These are phyloP conservation scores for Conchocele bisecta DNA, from an alignment of 2,888 invertebrate genomes.

Conservation along the genomic window DNA sequence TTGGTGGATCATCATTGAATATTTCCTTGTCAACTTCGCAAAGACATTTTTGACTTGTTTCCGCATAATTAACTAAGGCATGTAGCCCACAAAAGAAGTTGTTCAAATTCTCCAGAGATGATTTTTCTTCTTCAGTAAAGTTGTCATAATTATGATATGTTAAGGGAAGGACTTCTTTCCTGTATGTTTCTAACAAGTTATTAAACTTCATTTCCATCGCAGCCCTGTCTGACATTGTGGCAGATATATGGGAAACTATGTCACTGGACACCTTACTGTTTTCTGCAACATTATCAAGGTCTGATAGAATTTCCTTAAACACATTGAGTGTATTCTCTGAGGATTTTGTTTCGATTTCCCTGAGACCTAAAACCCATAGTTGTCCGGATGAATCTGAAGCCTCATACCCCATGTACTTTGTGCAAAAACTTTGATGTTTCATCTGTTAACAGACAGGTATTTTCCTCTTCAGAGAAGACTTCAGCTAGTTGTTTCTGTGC, in stretches of 20 bases:
- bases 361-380: slow-evolving; percentile 32
- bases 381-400: slow-evolving; percentile 33
- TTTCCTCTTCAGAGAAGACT: slow-evolving; percentile 35
- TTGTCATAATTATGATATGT: slow-evolving; percentile 16
- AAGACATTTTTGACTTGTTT: slow-evolving; percentile 22
- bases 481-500: slow-evolving; percentile 41
- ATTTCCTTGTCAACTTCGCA: slow-evolving; percentile 18
- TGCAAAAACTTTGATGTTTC: slow-evolving; percentile 38
- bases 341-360: slow-evolving; percentile 40
- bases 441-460: slow-evolving; percentile 34
- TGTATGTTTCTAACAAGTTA: slow-evolving; percentile 12
- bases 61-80: slow-evolving; percentile 36
- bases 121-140: slow-evolving; percentile 31
- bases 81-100: slow-evolving; percentile 46
- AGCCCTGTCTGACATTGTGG: slow-evolving; percentile 45
- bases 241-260: slow-evolving; percentile 30
- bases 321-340: slow-evolving; percentile 22
- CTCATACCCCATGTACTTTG: slow-evolving; percentile 37
- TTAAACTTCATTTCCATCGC: slow-evolving; percentile 42
- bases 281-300: slow-evolving; percentile 21
- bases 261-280: slow-evolving; percentile 8
- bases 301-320: slow-evolving; percentile 30
- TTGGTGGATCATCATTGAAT: slow-evolving; percentile 20
- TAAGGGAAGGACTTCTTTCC: slow-evolving; percentile 34
- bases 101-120: slow-evolving; percentile 2